Evolutionary conservation across 2,888 invertebrate genomes (phyloP), one percentile per base, ranked within the genome.

Genomic region (Pristionchus maxplancki): DNA sequence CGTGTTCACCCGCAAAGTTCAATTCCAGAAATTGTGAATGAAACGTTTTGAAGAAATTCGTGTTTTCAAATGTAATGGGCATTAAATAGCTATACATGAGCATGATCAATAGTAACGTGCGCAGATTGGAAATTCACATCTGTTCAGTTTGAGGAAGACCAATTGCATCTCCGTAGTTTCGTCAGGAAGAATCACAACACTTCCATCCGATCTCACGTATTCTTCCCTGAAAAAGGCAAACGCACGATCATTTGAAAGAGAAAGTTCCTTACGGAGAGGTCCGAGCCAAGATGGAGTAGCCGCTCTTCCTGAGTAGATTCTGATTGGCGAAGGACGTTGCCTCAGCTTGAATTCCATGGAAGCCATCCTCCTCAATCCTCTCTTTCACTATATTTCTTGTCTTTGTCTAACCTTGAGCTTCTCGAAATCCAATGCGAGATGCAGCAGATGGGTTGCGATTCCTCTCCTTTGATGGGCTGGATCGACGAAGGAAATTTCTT

Each of bases 281-380:
- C n/a, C n/a, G 58, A n/a, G 58, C 34, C 9, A 71, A 17, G 34
- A 37, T 8, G 5, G 31, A 1, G 34, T 71, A 71, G 2, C 34
- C 71, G 8, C 34, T 71, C 37, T 71, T 71, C 3, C 6, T 37
- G 3, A 71, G 71, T 20, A 71, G 34, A 1, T 34, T 71, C 31
- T 71, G 71, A 31, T 71, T 71, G 34, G 37, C 4, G 31, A 34
- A 71, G 1, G 71, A 71, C 13, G 37, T 37, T 34, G 71, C 71
- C 37, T 71, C 71, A 20, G 71, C 71, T 71, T 71, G 71, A 6
- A 71, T 34, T 71, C 71, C 71, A 8, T 71, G 17, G 71, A 71
- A 71, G 9, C 37, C 37, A 15, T 71, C 34, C 34, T 71, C 37
- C 71, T 71, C 11, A 71, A 34, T 13, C 8, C n/a, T n/a, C n/a